Conservation (phyloP, 1,140 invertebrate species). For the Diachasmimorpha longicaudata region DNA sequence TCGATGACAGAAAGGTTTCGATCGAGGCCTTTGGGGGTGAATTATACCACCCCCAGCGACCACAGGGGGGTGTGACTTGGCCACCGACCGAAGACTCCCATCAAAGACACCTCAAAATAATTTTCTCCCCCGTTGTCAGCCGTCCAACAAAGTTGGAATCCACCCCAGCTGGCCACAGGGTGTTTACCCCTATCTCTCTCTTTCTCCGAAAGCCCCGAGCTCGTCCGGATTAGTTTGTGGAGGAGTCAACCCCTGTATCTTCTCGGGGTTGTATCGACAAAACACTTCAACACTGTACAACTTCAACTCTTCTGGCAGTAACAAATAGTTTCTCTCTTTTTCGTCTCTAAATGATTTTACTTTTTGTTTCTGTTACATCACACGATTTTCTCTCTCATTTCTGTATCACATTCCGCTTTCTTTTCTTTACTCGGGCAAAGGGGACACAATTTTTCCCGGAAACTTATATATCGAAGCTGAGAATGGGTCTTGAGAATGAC, state of each 20-base stretch:
- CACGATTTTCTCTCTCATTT: too few relatives aligned
- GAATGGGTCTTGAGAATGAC: neutral
- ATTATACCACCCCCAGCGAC: too few relatives aligned
- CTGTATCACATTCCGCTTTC: too few relatives aligned
- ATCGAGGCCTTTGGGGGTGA: too few relatives aligned
- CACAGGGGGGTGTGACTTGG: neutral
- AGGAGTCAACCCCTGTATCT: neutral
- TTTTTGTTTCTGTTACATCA: neutral
- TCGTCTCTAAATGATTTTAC: neutral
- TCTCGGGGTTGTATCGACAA: conserved; percentile 14
- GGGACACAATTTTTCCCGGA: neutral
- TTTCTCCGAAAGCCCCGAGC: conserved; percentile 7
- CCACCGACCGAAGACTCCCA: neutral
- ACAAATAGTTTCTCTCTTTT: neutral
- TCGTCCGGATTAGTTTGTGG: conserved; percentile 26
- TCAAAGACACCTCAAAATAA: neutral
- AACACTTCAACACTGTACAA: conserved; percentile 3
- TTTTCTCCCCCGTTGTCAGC: neutral
- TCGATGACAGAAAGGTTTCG: too few relatives aligned
- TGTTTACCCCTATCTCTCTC: neutral
- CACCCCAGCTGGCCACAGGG: neutral
- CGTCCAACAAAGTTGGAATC: conserved; percentile 1
- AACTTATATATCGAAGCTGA: neutral
- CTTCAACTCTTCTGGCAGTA: neutral
- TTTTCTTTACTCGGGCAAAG: neutral